Evolutionary conservation across 1,140 invertebrate genomes (phyloP).

Genomic region (Tribolium castaneum): DNA sequence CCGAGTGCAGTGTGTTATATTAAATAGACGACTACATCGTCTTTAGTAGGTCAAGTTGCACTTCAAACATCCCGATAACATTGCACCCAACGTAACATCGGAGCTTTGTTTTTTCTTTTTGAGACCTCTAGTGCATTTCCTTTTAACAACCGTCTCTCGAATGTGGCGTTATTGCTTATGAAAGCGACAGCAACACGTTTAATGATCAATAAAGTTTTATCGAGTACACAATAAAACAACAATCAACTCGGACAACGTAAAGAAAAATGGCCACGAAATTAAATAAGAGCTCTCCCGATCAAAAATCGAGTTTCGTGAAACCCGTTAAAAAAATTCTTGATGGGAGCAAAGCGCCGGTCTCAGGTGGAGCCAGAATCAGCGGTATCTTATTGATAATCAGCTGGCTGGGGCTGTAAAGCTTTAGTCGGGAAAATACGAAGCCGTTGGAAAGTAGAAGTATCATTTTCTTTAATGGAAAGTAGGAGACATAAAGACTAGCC

Average conservation of each 20-base stretch:
- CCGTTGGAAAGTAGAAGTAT: constrained; percentile 47
- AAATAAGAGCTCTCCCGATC: not conserved
- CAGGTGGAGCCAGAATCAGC: constrained; percentile 48
- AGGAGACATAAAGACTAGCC: constrained; percentile 51
- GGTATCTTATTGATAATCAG: constrained; percentile 56
- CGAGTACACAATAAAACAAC: constrained; percentile 35
- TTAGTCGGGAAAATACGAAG: constrained; percentile 49
- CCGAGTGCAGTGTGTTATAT: not conserved
- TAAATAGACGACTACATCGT: not conserved
- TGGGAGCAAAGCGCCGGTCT: constrained; percentile 24
- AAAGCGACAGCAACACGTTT: constrained; percentile 40
- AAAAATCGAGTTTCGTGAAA: constrained; percentile 5
- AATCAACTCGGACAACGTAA: constrained; percentile 24
- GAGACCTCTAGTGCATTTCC: not conserved
- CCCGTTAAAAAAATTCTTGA: constrained; percentile 3
- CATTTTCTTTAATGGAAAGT: constrained; percentile 56
- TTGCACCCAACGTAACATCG: not conserved
- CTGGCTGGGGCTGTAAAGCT: constrained; percentile 47
- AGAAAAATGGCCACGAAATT: constrained; percentile 21
- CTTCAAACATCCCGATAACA: constrained; percentile 19
- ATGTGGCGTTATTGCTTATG: constrained; percentile 22
- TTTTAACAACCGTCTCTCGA: not conserved
- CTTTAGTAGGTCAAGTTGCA: constrained; percentile 21
- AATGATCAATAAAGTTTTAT: constrained; percentile 43
- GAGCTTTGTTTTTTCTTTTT: not conserved